A percentile compares a stretch with the other conserved stretches of the same genome.
These are phyloP conservation scores for Trachelipus rathkii DNA, from an alignment of 1,140 invertebrate genomes.

Conservation along the genomic window DNA sequence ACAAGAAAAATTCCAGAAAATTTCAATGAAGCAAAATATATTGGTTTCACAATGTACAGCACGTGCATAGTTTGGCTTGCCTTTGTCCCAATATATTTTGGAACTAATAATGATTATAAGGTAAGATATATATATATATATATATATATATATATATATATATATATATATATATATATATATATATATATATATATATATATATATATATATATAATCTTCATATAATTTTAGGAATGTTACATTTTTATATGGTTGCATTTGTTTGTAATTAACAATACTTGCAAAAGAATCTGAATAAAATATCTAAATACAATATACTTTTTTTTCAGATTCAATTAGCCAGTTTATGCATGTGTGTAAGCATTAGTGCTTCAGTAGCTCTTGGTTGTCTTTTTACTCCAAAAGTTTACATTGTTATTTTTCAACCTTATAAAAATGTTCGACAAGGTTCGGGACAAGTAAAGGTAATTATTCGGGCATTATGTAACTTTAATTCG, in stretches of 20 bases:
- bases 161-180: too few species aligned
- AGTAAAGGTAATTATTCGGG: slow-evolving; percentile 33
- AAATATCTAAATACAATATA: too few species aligned
- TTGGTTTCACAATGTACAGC: slow-evolving; percentile 71
- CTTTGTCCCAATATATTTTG: slow-evolving; percentile 68
- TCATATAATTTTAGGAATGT: too few species aligned
- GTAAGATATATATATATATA: slow-evolving; percentile 49
- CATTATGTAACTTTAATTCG: too few species aligned
- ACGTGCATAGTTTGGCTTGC: slow-evolving; percentile 71
- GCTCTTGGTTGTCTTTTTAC: slow-evolving; percentile 70
- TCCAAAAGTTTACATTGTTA: slow-evolving; percentile 70
- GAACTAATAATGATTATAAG: slow-evolving; percentile 63
- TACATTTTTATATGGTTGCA: too few species aligned
- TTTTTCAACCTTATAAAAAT: slow-evolving; percentile 73
- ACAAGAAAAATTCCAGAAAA: slow-evolving; percentile 67
- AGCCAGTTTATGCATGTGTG: slow-evolving; percentile 71
- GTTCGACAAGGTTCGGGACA: slow-evolving; percentile 57
- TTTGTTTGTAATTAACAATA: too few species aligned
- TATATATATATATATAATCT: too few species aligned
- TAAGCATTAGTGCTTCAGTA: slow-evolving; percentile 71
- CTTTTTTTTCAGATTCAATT: slow-evolving; percentile 63
- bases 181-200: too few species aligned
- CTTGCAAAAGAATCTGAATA: too few species aligned
- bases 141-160: too few species aligned
- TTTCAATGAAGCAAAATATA: slow-evolving; percentile 67